Conservation (phyloP, 2,888 invertebrate genomes). For the Hirudinaria manillensis region DNA sequence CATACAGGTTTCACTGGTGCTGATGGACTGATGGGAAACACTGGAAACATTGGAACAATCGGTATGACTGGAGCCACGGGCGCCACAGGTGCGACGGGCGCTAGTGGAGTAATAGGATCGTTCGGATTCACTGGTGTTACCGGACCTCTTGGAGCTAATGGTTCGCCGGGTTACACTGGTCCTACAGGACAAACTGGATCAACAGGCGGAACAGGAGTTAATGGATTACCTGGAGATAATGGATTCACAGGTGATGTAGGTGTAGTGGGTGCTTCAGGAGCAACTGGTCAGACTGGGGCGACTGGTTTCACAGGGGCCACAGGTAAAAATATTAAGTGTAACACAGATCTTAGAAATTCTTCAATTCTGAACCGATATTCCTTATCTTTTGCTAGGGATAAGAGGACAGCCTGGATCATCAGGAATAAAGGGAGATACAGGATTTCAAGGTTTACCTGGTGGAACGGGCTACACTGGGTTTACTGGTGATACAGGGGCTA, state of each 20-base stretch:
- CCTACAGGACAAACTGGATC: constrained; percentile 16
- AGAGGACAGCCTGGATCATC: not conserved
- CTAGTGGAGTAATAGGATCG: constrained; percentile 25
- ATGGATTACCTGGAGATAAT: constrained; percentile 30
- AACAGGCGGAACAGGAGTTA: constrained; percentile 11
- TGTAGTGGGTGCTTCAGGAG: constrained; percentile 30
- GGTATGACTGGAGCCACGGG: constrained; percentile 13
- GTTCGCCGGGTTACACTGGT: constrained; percentile 26
- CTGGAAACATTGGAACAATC: constrained; percentile 3
- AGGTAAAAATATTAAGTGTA: not conserved
- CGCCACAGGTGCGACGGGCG: constrained; percentile 29
- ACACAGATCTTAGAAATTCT: not conserved
- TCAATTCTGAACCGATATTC: no score
- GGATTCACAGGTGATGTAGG: constrained; percentile 10
- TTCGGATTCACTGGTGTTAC: constrained; percentile 27
- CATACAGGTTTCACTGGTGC: constrained; percentile 24
- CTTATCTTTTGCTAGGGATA: not conserved
- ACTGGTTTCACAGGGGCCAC: not conserved
- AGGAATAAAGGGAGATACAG: not conserved
- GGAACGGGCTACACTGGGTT: constrained; percentile 24
- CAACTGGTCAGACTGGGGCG: constrained; percentile 42
- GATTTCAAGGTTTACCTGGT: constrained; percentile 46
- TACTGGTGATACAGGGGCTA: constrained; percentile 62
- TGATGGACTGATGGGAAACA: constrained; percentile 1
- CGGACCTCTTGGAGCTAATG: constrained; percentile 27